Base-by-base conservation (phyloP, 2,888 invertebrate species). In the Pseudococcus jackbeardsleyi region DNA sequence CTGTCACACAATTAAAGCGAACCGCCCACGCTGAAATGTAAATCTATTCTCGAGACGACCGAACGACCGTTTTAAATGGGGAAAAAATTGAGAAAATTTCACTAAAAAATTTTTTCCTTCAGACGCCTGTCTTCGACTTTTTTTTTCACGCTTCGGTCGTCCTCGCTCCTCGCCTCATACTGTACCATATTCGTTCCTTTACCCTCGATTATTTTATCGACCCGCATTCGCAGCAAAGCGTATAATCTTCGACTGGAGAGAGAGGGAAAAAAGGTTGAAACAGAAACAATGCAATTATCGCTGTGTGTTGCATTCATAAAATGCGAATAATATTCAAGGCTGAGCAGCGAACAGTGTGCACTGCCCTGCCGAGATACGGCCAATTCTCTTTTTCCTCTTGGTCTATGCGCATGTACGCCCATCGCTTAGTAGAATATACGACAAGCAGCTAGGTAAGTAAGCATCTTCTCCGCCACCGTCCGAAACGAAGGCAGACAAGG, bases 211-310 rank as follows among this genome's bases (percentile, higher is more conserved):
- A 22, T 64, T 64, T 64, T 64, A 64, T 64, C 64, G 64, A 64
- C 64, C 64, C 64, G 59, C 8, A 59, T n/a, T 59, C 59, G 59
- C 22, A 64, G 22, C 11, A 22, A 64, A 64, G 15, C n/a, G 64
- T 64, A 12, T 15, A 64, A 64, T 64, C 64, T 64, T 22, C n/a
- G 64, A 64, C 22, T 59, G 22, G 22, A 64, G 9, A 64, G 22
- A 64, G 17, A 72, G 33, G 33, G 39, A 17, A n/a, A 72, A 72
- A 72, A 72, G 33, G 12, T 1, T 4, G 17, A 72, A 72, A 15
- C 17, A 33, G 72, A 72, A 72, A 72, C 72, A 72, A 72, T 72
- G 72, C 72, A 72, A 64, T 72, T 33, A 33, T 72, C 33, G 33
- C 72, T 72, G 42, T 42, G 42, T 42, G 72, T 72, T 72, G 72